phyloP scores from a whole-genome alignment of 2,797 vertebrate species.

The Pempheris klunzingeri region DNA sequence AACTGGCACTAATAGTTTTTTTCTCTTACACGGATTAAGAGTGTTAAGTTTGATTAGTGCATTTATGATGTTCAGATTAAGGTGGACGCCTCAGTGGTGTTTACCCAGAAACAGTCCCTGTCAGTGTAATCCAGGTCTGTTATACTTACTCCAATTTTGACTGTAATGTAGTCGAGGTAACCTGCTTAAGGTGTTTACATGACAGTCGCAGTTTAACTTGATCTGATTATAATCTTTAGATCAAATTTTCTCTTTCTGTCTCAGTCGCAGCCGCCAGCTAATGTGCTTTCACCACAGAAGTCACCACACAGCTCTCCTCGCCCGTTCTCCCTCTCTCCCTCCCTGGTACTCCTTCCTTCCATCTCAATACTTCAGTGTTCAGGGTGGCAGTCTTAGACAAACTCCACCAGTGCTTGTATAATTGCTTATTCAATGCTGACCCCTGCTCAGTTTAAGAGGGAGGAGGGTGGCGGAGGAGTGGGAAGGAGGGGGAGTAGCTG shows the following conservation, averaged over 20 bases:
- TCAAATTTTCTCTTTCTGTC: constrained; percentile 41
- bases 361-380: constrained; percentile 87
- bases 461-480: constrained; percentile 36
- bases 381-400: constrained; percentile 90
- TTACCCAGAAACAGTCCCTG: neutral
- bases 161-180: constrained; percentile 42
- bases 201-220: constrained; percentile 9
- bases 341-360: constrained; percentile 58
- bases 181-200: constrained; percentile 40
- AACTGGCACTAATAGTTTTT: neutral
- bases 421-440: constrained; percentile 97
- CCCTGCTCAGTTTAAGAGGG: constrained; percentile 90
- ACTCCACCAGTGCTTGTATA: constrained; percentile 94
- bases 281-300: constrained; percentile 74
- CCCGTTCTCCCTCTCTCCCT: constrained; percentile 4
- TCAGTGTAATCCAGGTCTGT: constrained; percentile 12
- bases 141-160: neutral
- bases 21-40: constrained; percentile 1
- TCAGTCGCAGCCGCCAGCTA: constrained; percentile 75
- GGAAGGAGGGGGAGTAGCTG: constrained; percentile 78
- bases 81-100: neutral
- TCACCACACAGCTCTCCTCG: constrained; percentile 77
- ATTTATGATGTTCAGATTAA: constrained; percentile 4
- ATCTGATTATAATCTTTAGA: constrained; percentile 31
- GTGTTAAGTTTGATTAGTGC: neutral